phyloP scores from a whole-genome alignment of 1,140 invertebrate species.

The Temnothorax nylanderi region DNA sequence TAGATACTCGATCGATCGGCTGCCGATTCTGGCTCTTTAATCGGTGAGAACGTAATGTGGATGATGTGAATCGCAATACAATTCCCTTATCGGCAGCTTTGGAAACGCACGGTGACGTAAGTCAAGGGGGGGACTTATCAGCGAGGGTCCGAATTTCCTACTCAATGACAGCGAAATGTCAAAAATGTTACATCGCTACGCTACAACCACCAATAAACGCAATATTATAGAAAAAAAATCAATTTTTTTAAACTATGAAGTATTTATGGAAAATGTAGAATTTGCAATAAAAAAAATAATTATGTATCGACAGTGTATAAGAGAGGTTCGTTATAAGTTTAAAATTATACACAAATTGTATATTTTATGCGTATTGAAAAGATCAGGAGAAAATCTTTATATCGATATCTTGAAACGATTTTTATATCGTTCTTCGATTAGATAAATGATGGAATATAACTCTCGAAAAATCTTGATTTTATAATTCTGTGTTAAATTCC shows the following conservation, averaged over 20 bases:
- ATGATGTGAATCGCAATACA: slow-evolving; percentile 9
- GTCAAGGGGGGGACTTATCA: slow-evolving; percentile 20
- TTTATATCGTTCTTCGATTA: background rate
- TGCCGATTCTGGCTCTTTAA: slow-evolving; percentile 46
- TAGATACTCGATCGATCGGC: background rate
- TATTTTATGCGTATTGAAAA: background rate
- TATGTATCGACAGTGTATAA: background rate
- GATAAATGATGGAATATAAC: background rate
- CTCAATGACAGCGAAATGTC: slow-evolving; percentile 55
- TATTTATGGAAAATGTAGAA: background rate
- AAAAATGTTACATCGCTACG: slow-evolving; percentile 1
- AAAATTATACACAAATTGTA: background rate
- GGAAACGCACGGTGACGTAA: slow-evolving; percentile 59
- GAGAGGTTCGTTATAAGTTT: background rate
- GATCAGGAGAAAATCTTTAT: background rate
- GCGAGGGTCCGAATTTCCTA: slow-evolving; percentile 32
- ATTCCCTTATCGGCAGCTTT: slow-evolving; percentile 41
- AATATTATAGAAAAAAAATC: background rate
- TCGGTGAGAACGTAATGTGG: background rate
- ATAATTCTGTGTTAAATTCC: background rate
- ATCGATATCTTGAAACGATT: background rate
- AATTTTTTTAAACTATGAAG: slow-evolving; percentile 50
- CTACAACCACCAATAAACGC: background rate
- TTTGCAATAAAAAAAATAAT: background rate
- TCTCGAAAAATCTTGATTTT: background rate